Percentiles rank a stretch among this genome's conserved stretches.
Conservation (phyloP, 2,888 invertebrate genomes). For the Tenthredo scrophulariae region DNA sequence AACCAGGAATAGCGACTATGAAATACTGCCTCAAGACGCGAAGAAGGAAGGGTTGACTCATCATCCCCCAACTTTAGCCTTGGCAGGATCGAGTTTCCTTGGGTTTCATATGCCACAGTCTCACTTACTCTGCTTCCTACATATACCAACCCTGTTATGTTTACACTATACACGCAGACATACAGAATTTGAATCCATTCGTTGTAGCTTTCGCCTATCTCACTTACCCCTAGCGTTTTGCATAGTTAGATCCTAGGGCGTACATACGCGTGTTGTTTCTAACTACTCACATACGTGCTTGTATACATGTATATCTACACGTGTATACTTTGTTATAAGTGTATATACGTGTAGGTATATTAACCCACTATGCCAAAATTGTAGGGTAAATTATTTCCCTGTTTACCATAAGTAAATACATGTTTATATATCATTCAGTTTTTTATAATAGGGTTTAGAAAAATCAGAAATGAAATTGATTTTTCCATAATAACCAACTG, state of each 20-base stretch:
- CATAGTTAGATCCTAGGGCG: neutral
- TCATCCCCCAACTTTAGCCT: neutral
- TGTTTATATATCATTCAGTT: too few relatives aligned
- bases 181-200: constrained; percentile 5
- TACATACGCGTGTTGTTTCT: neutral
- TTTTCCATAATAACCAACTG: neutral
- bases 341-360: neutral
- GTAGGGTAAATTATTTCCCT: neutral
- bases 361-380: neutral
- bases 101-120: constrained; percentile 12
- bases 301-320: neutral
- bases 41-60: constrained; percentile 1
- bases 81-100: neutral
- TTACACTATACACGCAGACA: neutral
- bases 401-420: neutral
- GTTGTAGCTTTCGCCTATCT: neutral
- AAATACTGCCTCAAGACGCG: neutral
- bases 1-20: neutral
- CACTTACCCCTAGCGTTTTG: neutral
- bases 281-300: neutral
- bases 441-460: neutral
- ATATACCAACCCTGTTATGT: neutral
- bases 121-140: neutral
- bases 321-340: neutral
- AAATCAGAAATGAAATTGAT: neutral